phyloP scores from a whole-genome alignment of 23 tunicate species.

The Clavelina lepadiformis region DNA sequence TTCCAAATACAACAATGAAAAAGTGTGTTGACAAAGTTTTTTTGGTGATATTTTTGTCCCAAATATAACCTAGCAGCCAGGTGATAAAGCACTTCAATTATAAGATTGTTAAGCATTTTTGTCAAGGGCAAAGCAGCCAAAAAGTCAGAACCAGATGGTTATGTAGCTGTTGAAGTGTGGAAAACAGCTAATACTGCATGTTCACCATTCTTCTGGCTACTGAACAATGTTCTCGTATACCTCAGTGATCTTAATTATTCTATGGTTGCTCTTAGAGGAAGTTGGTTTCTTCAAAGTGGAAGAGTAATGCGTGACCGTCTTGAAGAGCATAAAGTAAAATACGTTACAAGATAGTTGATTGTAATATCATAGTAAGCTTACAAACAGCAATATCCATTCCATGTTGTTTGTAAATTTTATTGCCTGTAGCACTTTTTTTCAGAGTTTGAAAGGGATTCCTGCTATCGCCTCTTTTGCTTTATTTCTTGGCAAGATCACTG shows the following conservation, averaged over 20 bases:
- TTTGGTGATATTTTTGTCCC: too few species aligned
- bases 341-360: neutral
- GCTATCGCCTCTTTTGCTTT: constrained; percentile 67
- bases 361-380: neutral
- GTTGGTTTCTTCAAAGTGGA: constrained; percentile 65
- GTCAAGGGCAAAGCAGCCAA: too few species aligned
- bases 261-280: constrained; percentile 65
- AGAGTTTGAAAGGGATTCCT: constrained; percentile 56
- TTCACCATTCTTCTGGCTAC: constrained; percentile 60
- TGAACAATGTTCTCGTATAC: constrained; percentile 49
- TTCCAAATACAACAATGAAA: neutral
- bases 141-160: constrained; percentile 4
- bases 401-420: neutral
- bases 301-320: constrained; percentile 25
- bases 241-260: constrained; percentile 72
- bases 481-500: constrained; percentile 71
- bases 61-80: too few species aligned
- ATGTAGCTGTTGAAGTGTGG: constrained; percentile 27
- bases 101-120: too few species aligned
- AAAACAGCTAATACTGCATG: constrained; percentile 16
- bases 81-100: too few species aligned
- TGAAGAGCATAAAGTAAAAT: constrained; percentile 28
- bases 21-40: neutral
- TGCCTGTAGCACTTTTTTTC: constrained; percentile 15
- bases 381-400: neutral